Conservation (phyloP, 2,797 vertebrate genomes). For the Poeciliopsis presidionis region DNA sequence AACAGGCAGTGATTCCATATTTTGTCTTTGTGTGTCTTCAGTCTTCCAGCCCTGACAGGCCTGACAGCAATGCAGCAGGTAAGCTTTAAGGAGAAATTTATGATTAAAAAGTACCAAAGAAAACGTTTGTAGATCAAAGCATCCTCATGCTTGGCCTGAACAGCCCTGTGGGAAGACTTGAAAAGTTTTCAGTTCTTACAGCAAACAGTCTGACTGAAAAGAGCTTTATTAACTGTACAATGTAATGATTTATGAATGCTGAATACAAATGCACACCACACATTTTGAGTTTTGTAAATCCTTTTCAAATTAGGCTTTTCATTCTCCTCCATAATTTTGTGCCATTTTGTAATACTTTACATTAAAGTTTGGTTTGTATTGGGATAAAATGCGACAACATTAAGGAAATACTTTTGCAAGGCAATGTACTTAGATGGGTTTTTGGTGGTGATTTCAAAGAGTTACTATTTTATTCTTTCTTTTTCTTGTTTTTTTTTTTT, state of each 20-base stretch:
- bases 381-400: not conserved
- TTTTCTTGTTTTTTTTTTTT: not conserved
- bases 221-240: not conserved
- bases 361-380: not conserved
- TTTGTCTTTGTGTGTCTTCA: constrained; percentile 41
- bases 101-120: not conserved
- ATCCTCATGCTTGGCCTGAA: not conserved
- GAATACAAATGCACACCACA: not conserved
- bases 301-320: not conserved
- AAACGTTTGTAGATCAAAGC: not conserved
- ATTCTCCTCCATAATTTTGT: not conserved
- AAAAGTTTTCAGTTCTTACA: not conserved
- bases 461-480: not conserved
- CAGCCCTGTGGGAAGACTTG: not conserved
- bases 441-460: not conserved
- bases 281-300: not conserved
- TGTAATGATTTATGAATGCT: not conserved
- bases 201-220: not conserved
- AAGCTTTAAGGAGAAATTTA: constrained; percentile 13
- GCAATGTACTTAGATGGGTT: not conserved
- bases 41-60: constrained; percentile 80
- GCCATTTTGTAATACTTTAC: not conserved
- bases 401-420: not conserved
- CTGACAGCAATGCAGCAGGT: constrained; percentile 87
- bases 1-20: not conserved